These are phyloP conservation scores for Dysdera silvatica DNA, from an alignment of 1,140 invertebrate genomes.

Conservation along the genomic window DNA sequence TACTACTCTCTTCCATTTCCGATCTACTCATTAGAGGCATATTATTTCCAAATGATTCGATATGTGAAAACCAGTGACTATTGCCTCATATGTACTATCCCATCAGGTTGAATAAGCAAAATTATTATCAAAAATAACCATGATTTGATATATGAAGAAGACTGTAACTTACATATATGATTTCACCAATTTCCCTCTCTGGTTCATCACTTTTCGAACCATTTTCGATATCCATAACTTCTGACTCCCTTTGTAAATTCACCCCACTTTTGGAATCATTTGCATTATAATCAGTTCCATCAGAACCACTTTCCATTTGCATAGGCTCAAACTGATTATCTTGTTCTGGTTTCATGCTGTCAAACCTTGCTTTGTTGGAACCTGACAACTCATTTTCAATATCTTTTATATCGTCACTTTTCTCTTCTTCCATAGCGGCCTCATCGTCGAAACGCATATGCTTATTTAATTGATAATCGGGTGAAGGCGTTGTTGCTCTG, in stretches of 20 bases:
- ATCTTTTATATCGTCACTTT: background rate
- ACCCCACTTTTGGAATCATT: background rate
- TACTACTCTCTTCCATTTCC: too few species aligned
- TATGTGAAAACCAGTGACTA: too few species aligned
- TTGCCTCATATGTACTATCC: too few species aligned
- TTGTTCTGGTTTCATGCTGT: background rate
- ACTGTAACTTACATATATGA: conserved; percentile 11
- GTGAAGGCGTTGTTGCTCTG: background rate
- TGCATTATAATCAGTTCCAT: background rate
- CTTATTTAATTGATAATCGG: too few species aligned
- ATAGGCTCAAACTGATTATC: background rate
- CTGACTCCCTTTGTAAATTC: too few species aligned
- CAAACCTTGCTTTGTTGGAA: background rate
- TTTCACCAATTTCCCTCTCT: conserved; percentile 9
- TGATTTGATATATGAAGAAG: background rate
- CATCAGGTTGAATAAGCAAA: too few species aligned
- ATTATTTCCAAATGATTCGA: too few species aligned
- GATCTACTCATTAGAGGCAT: too few species aligned
- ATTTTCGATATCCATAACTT: too few species aligned
- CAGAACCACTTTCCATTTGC: background rate
- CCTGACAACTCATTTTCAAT: background rate
- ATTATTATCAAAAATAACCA: too few species aligned
- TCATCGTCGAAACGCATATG: too few species aligned
- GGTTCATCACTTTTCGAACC: too few species aligned
- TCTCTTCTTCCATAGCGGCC: background rate